These are phyloP conservation scores for Apamea crenata DNA, from an alignment of 2,888 invertebrate species.

Conservation along the genomic window DNA sequence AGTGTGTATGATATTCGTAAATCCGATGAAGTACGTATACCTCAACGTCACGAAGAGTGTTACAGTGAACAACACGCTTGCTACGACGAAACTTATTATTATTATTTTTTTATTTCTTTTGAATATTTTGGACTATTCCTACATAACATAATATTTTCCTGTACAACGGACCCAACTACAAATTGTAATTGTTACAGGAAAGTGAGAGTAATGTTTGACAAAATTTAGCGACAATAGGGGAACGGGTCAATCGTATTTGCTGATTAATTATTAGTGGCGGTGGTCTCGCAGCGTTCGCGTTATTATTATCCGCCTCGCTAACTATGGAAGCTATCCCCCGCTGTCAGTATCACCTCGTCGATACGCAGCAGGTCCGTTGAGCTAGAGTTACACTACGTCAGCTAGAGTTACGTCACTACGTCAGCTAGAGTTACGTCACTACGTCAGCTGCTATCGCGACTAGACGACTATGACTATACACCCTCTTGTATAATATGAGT, in stretches of 20 bases:
- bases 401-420: constrained; percentile 41
- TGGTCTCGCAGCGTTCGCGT: not conserved
- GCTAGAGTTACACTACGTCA: constrained; percentile 33
- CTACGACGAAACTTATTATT: not conserved
- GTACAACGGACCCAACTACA: not conserved
- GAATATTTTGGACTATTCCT: not conserved
- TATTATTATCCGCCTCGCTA: not conserved
- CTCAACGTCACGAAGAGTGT: not conserved
- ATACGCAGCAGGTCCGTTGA: not conserved
- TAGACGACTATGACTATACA: not conserved
- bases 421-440: constrained; percentile 39
- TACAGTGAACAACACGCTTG: not conserved
- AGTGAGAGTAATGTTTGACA: not conserved
- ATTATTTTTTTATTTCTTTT: not conserved
- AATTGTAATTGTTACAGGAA: not conserved
- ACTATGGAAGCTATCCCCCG: not conserved
- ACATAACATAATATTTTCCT: not conserved
- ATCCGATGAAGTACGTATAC: not conserved
- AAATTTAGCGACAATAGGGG: not conserved
- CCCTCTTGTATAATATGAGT: constrained; percentile 28
- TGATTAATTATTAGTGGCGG: not conserved
- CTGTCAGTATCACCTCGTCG: constrained; percentile 6
- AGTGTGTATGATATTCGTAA: not conserved
- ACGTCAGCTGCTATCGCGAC: constrained; percentile 20
- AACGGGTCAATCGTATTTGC: not conserved